Base-by-base conservation (phyloP, 2,113 vertebrate species). In the Chionodraco myersi region DNA sequence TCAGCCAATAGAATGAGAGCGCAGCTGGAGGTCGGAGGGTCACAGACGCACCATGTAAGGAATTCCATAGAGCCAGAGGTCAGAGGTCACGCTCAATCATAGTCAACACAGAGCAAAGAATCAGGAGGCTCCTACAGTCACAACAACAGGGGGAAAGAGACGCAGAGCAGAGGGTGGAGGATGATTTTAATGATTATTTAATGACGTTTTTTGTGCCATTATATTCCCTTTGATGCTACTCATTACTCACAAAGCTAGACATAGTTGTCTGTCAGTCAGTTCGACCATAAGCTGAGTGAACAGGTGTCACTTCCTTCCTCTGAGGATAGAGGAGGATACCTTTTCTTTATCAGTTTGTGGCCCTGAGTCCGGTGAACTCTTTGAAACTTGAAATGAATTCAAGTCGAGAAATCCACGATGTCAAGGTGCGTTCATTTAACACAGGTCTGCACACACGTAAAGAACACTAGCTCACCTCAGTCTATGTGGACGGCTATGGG, bases 51-150 rank as follows among this genome's bases (percentile, higher is more conserved):
- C 85, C 87, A 87, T 94, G 93, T 90, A 94, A 87, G 88, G 91
- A 95, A 94, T 92, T 94, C 91, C 91, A 91, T 70, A 91, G 79
- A 92, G 75, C 85, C 63, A 3, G 57, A 79, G 88, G 89, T 88
- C 83, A 80, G 65, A 79, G 92, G 84, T 93, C 88, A 71, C 72
- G 30, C 78, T 92, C 91, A 92, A 94, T 93, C 93, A 90, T 69
- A 82, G 82, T 79, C 88, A 86, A 80, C 60, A 87, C 77, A 80
- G 74, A 90, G 77, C 59, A 72, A 70, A 73, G 62, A 87, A 82
- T 71, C 69, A 73, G 47, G 72, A 77, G 83, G 76, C 81, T 84
- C 52, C 52, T 52, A 41, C 63, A 80, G 82, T 47, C 73, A 71
- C 79, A 91, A 88, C 88, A 91, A 75, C 60, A 69, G 34, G 51